Conservation (phyloP, 2,797 vertebrate species). For the Poeciliopsis turneri region DNA sequence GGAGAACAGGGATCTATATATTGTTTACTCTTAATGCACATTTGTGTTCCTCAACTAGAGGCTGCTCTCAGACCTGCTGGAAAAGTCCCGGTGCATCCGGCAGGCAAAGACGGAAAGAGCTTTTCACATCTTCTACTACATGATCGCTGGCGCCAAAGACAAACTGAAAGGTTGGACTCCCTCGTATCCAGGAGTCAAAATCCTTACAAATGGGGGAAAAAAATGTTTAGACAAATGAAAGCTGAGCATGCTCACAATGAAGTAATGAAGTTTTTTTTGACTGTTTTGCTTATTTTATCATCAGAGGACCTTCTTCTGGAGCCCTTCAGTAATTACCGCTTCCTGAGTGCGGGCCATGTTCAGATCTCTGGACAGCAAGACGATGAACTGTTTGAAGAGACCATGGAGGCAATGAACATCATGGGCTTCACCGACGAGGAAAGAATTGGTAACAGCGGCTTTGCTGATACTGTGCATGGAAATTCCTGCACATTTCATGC, state of each 20-base stretch:
- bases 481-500: neutral
- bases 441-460: slow-evolving; percentile 76
- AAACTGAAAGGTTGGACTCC: slow-evolving; percentile 78
- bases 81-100: slow-evolving; percentile 95
- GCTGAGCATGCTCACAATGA: neutral
- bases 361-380: slow-evolving; percentile 90
- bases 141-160: slow-evolving; percentile 90
- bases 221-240: neutral
- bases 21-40: neutral
- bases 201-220: neutral
- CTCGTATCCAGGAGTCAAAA: neutral
- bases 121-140: slow-evolving; percentile 97
- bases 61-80: slow-evolving; percentile 88
- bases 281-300: slow-evolving; percentile 34
- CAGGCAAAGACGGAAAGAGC: slow-evolving; percentile 94
- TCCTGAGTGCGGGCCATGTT: slow-evolving; percentile 89
- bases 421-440: slow-evolving; percentile 94
- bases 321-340: slow-evolving; percentile 89
- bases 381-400: slow-evolving; percentile 93
- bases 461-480: neutral
- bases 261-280: neutral
- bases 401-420: slow-evolving; percentile 94
- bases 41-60: slow-evolving; percentile 62
- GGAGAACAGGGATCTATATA: neutral
- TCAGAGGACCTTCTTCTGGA: slow-evolving; percentile 93